A percentile compares a stretch with the other conserved stretches of the same genome.
Evolutionary conservation across 2,797 vertebrate genomes (phyloP).

Genomic region (Peromyscus aztecus): DNA sequence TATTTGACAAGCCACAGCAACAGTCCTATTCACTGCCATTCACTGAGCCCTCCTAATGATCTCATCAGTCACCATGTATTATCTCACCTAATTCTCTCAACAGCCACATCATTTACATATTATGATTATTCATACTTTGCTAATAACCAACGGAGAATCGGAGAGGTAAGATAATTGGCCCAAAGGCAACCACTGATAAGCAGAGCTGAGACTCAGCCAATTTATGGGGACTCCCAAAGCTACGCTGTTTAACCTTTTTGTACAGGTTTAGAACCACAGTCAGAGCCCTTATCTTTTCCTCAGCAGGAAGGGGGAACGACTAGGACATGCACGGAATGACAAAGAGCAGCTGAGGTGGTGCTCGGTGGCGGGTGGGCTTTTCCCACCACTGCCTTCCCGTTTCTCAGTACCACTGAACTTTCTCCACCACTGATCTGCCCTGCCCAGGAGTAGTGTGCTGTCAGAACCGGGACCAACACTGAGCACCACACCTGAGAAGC

Average conservation of each 20-base stretch:
- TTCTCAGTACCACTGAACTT: not conserved
- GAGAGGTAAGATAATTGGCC: not conserved
- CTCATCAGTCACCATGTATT: no score
- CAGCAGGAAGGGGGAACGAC: not conserved
- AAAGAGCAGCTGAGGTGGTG: not conserved
- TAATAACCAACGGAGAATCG: not conserved
- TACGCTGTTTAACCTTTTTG: not conserved
- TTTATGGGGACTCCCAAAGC: not conserved
- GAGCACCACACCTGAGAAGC: not conserved
- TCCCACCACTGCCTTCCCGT: not conserved
- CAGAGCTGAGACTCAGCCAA: not conserved
- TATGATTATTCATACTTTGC: not conserved
- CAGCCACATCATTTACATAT: not conserved
- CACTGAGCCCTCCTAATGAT: not conserved
- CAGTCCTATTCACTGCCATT: not conserved
- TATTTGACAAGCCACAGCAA: not conserved
- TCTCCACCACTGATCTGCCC: no score
- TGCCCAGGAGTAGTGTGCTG: accelerated
- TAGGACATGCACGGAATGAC: not conserved
- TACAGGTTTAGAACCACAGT: not conserved
- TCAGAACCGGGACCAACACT: not conserved
- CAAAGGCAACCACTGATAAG: not conserved
- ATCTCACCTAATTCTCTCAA: not conserved
- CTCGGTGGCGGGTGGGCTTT: not conserved
- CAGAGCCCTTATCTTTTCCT: not conserved